phyloP scores from a whole-genome alignment of 2,888 invertebrate genomes.

The Folsomia manolachei region DNA sequence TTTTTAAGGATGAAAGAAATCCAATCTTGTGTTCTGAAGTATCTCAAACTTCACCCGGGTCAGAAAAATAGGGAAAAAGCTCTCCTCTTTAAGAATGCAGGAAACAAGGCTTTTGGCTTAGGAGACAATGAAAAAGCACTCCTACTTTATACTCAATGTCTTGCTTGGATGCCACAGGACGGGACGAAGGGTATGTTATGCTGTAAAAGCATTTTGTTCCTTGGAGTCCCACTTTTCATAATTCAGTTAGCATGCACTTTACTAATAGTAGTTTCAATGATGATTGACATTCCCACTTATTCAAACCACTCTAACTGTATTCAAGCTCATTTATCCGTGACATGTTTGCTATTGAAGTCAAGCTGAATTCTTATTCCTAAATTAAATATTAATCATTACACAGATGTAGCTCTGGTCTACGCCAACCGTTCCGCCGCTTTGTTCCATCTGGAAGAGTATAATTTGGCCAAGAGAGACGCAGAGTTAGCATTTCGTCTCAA shows the following conservation, averaged over 20 bases:
- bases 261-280: no score
- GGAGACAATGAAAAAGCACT: conserved; percentile 39
- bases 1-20: conserved; percentile 35
- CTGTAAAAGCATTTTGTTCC: not conserved
- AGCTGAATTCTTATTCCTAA: not conserved
- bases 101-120: conserved; percentile 43
- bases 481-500: conserved; percentile 64
- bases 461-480: conserved; percentile 66
- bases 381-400: not conserved
- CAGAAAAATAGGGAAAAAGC: conserved; percentile 36
- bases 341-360: no score
- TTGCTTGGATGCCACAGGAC: conserved; percentile 44
- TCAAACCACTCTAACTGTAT: no score
- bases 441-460: conserved; percentile 60
- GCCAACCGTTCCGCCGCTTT: conserved; percentile 68
- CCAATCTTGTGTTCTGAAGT: conserved; percentile 31
- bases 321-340: no score
- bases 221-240: not conserved
- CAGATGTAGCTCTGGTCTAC: conserved; percentile 60
- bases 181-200: conserved; percentile 43
- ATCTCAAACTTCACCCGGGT: conserved; percentile 24
- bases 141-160: conserved; percentile 41
- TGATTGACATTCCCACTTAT: no score
- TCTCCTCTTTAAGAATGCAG: conserved; percentile 35
- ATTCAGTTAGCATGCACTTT: no score